A percentile compares a stretch with the other conserved stretches of the same genome.
Conservation (phyloP, 1,140 invertebrate species). For the Drosophila yakuba region DNA sequence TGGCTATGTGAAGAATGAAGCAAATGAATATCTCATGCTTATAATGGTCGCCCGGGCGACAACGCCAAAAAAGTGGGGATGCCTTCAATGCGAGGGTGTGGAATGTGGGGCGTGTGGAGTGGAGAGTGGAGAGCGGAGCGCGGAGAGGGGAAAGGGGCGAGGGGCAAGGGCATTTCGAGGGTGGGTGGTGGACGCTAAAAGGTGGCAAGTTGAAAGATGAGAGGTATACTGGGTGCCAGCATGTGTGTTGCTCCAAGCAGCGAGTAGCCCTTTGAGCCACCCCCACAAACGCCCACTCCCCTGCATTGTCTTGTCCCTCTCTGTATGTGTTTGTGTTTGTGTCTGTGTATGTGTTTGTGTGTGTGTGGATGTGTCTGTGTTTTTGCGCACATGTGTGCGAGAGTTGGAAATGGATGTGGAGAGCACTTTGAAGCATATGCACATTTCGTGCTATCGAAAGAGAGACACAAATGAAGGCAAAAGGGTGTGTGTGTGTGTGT, state of each 20-base stretch:
- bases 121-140: neutral
- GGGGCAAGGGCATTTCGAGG: neutral
- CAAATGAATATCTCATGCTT: conserved; percentile 81
- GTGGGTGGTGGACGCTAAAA: conserved; percentile 1
- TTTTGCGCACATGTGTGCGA: conserved; percentile 34
- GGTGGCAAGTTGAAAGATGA: conserved; percentile 23
- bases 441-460: conserved; percentile 75
- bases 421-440: conserved; percentile 78
- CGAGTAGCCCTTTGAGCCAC: conserved; percentile 70
- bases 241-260: conserved; percentile 19
- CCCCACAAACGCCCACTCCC: conserved; percentile 44
- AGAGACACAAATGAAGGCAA: conserved; percentile 42
- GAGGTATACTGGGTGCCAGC: neutral
- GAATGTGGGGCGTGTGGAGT: neutral
- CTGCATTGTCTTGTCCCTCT: conserved; percentile 54
- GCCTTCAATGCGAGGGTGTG: neutral
- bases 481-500: conserved; percentile 5
- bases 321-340: conserved; percentile 37
- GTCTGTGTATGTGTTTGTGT: conserved; percentile 38
- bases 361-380: conserved; percentile 34
- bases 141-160: neutral
- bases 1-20: conserved; percentile 78
- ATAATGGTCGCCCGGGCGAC: conserved; percentile 76
- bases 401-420: conserved; percentile 49
- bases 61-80: conserved; percentile 26